Conservation (phyloP, 2,113 vertebrate species). For the Myotis davidii region DNA sequence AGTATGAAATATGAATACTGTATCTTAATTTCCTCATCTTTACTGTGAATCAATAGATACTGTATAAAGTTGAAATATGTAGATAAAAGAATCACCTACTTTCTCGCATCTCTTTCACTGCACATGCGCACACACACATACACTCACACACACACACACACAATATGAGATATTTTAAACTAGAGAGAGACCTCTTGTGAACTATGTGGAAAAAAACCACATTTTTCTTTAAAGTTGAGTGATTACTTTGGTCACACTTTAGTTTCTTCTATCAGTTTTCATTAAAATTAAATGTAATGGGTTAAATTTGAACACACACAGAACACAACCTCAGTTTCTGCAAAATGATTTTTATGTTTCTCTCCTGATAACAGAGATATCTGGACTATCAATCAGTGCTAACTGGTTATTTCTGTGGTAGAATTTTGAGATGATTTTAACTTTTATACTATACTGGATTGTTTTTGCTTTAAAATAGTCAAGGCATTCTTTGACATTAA, state of each 20-base stretch:
- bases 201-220: not conserved
- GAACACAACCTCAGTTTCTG: not conserved
- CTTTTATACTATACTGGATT: not conserved
- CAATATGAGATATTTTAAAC: not conserved
- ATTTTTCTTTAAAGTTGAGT: conserved; percentile 16
- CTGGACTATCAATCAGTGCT: not conserved
- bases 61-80: not conserved
- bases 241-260: not conserved
- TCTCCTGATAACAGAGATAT: not conserved
- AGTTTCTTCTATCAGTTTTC: conserved; percentile 34
- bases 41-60: not conserved
- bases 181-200: not conserved
- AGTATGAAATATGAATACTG: too few relatives aligned
- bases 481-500: not conserved
- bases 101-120: not conserved
- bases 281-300: conserved; percentile 40
- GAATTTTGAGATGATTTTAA: not conserved
- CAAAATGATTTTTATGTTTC: not conserved
- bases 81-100: not conserved
- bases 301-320: conserved; percentile 27
- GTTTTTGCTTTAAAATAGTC: conserved; percentile 40
- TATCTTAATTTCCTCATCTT: not conserved
- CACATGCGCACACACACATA: not conserved
- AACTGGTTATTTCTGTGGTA: not conserved
- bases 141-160: not conserved